Evolutionary conservation across 2,888 invertebrate genomes (phyloP), one percentile per base, ranked within the genome.

Genomic region (Epinotia bilunana): DNA sequence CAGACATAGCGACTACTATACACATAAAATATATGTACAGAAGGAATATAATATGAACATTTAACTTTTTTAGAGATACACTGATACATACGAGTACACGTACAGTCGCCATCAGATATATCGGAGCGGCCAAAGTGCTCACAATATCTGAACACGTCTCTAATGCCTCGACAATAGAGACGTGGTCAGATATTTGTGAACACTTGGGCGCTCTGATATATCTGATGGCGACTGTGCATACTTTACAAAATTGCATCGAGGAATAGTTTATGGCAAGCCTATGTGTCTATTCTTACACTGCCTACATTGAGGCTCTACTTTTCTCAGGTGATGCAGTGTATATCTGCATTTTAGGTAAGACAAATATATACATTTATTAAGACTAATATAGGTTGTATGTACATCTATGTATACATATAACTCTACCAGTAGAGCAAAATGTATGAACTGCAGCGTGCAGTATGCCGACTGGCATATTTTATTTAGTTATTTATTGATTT

Each of bases 191-290:
- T 28, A 28, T 28, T 28, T 28, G 23, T 28, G 23, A 28, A 28
- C 23, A 28, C 2, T 28, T 28, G 23, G 3, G 2, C 23, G 23
- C 23, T 28, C 23, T 28, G 23, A 28, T 28, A 28, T 28, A 28
- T 28, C 23, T 28, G 23, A 28, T 28, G 23, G 23, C 23, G 23
- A 23, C 23, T 23, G 33, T 33, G 3, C 1, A 33, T 67, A 58
- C 43, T 58, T 69, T 57, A 57, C 28, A 74, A 74, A 74, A 68
- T 72, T 74, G 67, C 55, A 53, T 71, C 67, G 58, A 76, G 77
- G 80, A 83, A 78, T 80, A 79, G 77, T 77, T 79, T 84, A 84
- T 86, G 85, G 86, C 87, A 87, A 87, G 87, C 82, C 76, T 74
- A 77, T 65, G 49, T n/a, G 18, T 55, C n/a, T 55, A 46, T 11